These are phyloP conservation scores for Mycalesis mineus DNA, from an alignment of 2,888 invertebrate genomes.

Conservation along the genomic window DNA sequence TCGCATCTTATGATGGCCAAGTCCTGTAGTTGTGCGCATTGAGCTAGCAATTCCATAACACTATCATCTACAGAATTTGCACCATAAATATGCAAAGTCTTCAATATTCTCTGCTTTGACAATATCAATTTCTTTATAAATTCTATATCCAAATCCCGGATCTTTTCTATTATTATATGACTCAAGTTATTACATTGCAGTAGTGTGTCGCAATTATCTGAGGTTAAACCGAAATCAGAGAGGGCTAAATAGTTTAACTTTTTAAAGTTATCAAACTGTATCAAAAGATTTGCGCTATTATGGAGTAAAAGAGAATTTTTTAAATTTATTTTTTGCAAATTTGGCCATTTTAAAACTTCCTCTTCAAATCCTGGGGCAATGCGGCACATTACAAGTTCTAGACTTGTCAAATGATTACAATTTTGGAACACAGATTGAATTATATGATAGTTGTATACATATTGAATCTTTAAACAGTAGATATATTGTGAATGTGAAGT, in stretches of 20 bases:
- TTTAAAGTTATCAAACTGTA: constrained; percentile 55
- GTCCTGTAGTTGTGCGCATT: constrained; percentile 54
- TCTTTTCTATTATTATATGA: constrained; percentile 66
- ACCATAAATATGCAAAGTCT: constrained; percentile 61
- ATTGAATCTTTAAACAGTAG: constrained; percentile 56
- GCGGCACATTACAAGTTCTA: constrained; percentile 68
- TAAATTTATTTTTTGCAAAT: constrained; percentile 56
- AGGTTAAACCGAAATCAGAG: constrained; percentile 63
- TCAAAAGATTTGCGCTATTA: constrained; percentile 42
- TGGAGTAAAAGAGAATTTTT: constrained; percentile 58
- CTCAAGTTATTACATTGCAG: constrained; percentile 52
- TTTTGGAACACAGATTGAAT: constrained; percentile 51
- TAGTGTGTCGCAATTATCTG: constrained; percentile 53
- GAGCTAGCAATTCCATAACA: constrained; percentile 50
- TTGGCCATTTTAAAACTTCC: constrained; percentile 52
- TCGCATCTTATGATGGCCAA: constrained; percentile 66
- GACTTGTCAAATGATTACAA: constrained; percentile 53
- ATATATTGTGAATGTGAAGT: constrained; percentile 51
- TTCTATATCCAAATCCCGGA: constrained; percentile 51
- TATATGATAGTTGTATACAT: constrained; percentile 54
- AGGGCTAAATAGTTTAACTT: constrained; percentile 52
- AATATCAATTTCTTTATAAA: constrained; percentile 53
- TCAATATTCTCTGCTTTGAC: constrained; percentile 49
- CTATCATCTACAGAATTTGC: constrained; percentile 57
- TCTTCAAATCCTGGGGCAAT: constrained; percentile 54